Conservation (phyloP, 1,140 invertebrate species). For the Propsilocerus akamusi region DNA sequence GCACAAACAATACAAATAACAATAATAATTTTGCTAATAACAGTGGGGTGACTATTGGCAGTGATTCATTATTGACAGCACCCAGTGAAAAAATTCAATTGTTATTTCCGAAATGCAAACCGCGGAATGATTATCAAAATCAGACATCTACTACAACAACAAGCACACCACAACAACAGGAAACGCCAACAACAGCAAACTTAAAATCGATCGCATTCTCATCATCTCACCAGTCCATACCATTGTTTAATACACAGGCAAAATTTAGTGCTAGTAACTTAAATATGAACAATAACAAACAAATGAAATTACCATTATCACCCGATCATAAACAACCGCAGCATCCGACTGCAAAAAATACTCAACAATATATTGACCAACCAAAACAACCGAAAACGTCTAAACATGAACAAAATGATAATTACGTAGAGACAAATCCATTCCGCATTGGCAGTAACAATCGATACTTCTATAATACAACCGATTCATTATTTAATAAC, state of each 20-base stretch:
- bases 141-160: not conserved
- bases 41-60: not conserved
- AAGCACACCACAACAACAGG: not conserved
- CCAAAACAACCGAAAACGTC: not conserved
- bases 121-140: not conserved
- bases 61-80: not conserved
- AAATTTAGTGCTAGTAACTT: not conserved
- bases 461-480: not conserved
- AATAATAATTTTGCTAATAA: not conserved
- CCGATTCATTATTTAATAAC: slow-evolving; percentile 1
- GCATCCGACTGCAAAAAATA: not conserved
- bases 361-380: not conserved
- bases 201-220: not conserved
- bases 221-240: not conserved
- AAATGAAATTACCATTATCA: slow-evolving; percentile 2
- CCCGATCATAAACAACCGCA: not conserved
- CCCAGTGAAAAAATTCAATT: slow-evolving; percentile 1
- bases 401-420: not conserved
- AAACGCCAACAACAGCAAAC: not conserved
- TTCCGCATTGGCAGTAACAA: slow-evolving; percentile 1
- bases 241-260: not conserved
- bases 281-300: not conserved
- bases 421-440: slow-evolving; percentile 1
- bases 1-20: not conserved
- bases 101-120: not conserved